Conservation (phyloP, 2,888 invertebrate species). For the Sesamia inferens region DNA sequence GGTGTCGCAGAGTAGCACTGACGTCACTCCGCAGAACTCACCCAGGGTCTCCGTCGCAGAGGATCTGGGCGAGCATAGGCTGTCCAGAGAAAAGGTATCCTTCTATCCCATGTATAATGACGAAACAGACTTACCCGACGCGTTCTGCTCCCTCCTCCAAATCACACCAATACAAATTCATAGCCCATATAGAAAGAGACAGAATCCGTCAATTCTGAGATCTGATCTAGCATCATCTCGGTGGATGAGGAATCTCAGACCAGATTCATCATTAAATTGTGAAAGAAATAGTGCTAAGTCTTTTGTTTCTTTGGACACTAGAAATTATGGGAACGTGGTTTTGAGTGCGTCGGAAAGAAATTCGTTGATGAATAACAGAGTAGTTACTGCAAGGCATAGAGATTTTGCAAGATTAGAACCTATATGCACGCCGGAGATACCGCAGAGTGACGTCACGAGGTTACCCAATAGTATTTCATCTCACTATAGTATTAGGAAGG, state of each 20-base stretch:
- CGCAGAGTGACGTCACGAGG: slow-evolving; percentile 73
- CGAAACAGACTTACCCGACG: slow-evolving; percentile 76
- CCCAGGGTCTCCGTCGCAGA: slow-evolving; percentile 77
- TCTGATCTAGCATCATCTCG: slow-evolving; percentile 86
- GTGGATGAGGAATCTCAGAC: slow-evolving; percentile 85
- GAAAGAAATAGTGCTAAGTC: slow-evolving; percentile 88
- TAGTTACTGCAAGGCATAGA: slow-evolving; percentile 82
- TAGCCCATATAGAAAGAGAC: slow-evolving; percentile 81
- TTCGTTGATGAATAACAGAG: slow-evolving; percentile 75
- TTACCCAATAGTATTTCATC: slow-evolving; percentile 69
- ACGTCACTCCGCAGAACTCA: slow-evolving; percentile 86
- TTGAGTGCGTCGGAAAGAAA: slow-evolving; percentile 80
- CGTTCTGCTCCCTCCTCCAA: slow-evolving; percentile 84
- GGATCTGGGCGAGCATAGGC: slow-evolving; percentile 74
- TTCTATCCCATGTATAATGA: slow-evolving; percentile 73
- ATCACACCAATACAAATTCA: slow-evolving; percentile 85
- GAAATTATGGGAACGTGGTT: slow-evolving; percentile 75
- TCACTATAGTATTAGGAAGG: slow-evolving; percentile 81
- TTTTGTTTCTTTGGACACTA: slow-evolving; percentile 84
- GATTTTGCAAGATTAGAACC: slow-evolving; percentile 82
- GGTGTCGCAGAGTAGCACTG: slow-evolving; percentile 84
- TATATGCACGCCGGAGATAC: slow-evolving; percentile 78
- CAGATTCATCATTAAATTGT: slow-evolving; percentile 83
- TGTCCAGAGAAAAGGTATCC: slow-evolving; percentile 74
- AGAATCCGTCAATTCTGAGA: slow-evolving; percentile 81